Conservation (phyloP, 2,888 invertebrate species). For the Drosophila algonquin region DNA sequence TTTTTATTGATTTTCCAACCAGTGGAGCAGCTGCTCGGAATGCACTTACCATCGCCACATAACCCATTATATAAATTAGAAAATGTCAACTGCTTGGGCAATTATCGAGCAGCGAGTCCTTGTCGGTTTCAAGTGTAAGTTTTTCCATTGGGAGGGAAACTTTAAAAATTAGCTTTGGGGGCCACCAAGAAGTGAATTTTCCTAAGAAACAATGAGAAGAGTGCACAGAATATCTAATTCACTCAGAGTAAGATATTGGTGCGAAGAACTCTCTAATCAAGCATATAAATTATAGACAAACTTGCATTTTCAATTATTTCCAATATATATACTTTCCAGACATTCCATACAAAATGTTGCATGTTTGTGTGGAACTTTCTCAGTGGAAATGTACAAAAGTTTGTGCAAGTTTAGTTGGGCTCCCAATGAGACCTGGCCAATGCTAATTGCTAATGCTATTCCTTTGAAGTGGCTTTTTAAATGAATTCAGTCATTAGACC, state of each 20-base stretch:
- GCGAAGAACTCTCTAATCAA: constrained; percentile 26
- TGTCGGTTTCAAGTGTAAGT: constrained; percentile 6
- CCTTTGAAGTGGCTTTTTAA: no score
- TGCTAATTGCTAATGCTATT: no score
- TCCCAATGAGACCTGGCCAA: no score
- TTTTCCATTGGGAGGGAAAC: constrained; percentile 8
- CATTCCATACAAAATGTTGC: neutral
- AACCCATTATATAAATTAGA: constrained; percentile 43
- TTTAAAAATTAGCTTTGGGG: constrained; percentile 31
- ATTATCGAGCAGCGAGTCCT: constrained; percentile 29
- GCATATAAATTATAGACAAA: constrained; percentile 12
- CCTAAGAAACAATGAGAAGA: no score
- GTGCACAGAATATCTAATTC: no score
- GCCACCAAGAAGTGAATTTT: neutral
- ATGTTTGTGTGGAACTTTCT: neutral
- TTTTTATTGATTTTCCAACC: no score
- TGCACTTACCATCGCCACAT: constrained; percentile 30
- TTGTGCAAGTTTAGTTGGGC: neutral
- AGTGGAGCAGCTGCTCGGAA: constrained; percentile 34
- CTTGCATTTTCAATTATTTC: neutral
- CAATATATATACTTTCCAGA: neutral
- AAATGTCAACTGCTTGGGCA: constrained; percentile 39
- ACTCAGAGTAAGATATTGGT: no score
- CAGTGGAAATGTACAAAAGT: neutral
- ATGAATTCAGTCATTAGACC: no score